These are phyloP conservation scores for Chrysina gloriosa DNA, from an alignment of 2,888 invertebrate species.

Conservation along the genomic window DNA sequence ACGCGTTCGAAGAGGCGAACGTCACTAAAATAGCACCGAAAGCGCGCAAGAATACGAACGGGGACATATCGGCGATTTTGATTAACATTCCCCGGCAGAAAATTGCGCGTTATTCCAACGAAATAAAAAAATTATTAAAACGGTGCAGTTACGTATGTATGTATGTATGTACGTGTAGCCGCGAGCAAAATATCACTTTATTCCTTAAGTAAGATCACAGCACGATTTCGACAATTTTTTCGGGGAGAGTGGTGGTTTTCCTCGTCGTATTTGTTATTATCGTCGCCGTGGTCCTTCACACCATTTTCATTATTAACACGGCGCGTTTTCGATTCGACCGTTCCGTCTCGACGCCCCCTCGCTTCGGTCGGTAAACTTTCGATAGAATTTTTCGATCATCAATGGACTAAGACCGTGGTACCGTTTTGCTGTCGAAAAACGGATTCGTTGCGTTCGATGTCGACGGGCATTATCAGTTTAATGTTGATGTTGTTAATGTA, in stretches of 20 bases:
- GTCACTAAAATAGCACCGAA: background rate
- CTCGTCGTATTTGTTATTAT: background rate
- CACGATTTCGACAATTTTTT: background rate
- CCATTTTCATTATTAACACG: too few species aligned
- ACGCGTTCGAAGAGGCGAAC: background rate
- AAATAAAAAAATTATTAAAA: too few species aligned
- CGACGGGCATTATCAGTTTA: constrained; percentile 1
- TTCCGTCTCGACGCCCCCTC: background rate
- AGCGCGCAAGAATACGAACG: background rate
- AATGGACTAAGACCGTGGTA: background rate
- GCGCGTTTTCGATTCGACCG: too few species aligned
- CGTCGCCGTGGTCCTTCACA: background rate
- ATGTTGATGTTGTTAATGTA: constrained; percentile 13
- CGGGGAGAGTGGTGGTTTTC: background rate
- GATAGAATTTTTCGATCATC: constrained; percentile 4
- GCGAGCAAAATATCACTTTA: background rate
- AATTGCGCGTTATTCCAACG: too few species aligned
- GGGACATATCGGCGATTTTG: too few species aligned
- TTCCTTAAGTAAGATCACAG: constrained; percentile 30
- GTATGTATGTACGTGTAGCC: too few species aligned
- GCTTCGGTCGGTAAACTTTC: background rate
- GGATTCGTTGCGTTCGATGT: constrained; percentile 8
- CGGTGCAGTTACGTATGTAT: too few species aligned
- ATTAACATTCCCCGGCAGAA: too few species aligned
- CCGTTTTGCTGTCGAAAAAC: too few species aligned